Evolutionary conservation across 2,888 invertebrate genomes (phyloP).

Genomic region (Itoplectis maculator): DNA sequence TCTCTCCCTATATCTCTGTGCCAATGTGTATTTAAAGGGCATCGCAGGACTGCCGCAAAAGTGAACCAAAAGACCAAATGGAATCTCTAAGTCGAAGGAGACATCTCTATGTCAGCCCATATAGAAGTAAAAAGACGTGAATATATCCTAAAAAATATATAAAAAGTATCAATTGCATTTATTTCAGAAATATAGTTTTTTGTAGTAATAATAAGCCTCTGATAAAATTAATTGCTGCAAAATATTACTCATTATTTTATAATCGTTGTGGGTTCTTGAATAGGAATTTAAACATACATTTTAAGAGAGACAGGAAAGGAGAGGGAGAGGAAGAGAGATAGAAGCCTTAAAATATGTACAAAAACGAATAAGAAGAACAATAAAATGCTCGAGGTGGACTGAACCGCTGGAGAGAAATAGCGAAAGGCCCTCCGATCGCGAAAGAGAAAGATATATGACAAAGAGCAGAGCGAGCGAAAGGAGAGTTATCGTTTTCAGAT

Average conservation of each 20-base stretch:
- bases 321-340: background rate
- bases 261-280: too few species aligned
- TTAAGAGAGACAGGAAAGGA: background rate
- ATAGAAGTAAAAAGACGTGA: too few species aligned
- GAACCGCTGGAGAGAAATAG: constrained; percentile 21
- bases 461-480: constrained; percentile 25
- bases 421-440: constrained; percentile 28
- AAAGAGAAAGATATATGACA: constrained; percentile 11
- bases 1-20: constrained; percentile 43
- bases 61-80: background rate
- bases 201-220: too few species aligned
- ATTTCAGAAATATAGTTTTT: too few species aligned
- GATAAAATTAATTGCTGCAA: too few species aligned
- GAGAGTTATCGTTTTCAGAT: constrained; percentile 53
- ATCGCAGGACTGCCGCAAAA: constrained; percentile 6
- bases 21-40: constrained; percentile 60
- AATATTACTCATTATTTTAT: too few species aligned
- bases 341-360: constrained; percentile 47
- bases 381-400: constrained; percentile 24
- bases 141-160: background rate
- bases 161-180: too few species aligned
- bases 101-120: too few species aligned
- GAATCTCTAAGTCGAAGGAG: background rate
- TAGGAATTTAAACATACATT: constrained; percentile 40
- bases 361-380: constrained; percentile 8